Percentiles rank a stretch among this genome's conserved stretches.
These are phyloP conservation scores for Alviniconcha strummeri DNA, from an alignment of 2,888 invertebrate genomes.

Conservation along the genomic window DNA sequence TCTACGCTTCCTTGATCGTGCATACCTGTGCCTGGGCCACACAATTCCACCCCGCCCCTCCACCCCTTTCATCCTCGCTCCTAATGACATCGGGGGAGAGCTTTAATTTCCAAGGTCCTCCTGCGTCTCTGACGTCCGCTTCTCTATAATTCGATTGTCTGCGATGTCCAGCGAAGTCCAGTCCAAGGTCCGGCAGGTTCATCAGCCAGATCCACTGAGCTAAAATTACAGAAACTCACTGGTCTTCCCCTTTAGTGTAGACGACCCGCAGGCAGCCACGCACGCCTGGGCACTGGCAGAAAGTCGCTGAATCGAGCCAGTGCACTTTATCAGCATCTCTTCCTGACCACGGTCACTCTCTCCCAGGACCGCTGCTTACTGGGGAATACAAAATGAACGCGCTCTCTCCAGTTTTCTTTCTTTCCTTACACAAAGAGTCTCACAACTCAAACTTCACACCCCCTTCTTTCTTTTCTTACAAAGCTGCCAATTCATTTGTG, in stretches of 20 bases:
- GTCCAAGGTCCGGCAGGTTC: slow-evolving; percentile 1
- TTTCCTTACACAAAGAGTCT: too few species aligned
- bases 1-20: neutral
- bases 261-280: neutral
- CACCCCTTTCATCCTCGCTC: neutral
- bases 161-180: neutral
- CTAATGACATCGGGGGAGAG: slow-evolving; percentile 9
- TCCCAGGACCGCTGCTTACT: too few species aligned
- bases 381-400: too few species aligned
- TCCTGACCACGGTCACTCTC: too few species aligned
- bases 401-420: too few species aligned
- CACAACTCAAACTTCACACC: too few species aligned
- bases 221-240: slow-evolving; percentile 8
- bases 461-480: too few species aligned
- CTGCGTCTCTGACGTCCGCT: slow-evolving; percentile 3
- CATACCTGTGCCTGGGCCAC: neutral
- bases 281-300: slow-evolving; percentile 2
- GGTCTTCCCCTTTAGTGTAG: neutral
- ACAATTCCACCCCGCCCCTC: neutral
- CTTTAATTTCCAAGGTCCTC: slow-evolving; percentile 3
- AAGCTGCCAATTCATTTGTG: neutral
- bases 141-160: slow-evolving; percentile 11
- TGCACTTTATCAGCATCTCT: too few species aligned
- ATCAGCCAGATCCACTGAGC: slow-evolving; percentile 15
- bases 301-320: too few species aligned